Evolutionary conservation across 1,140 invertebrate genomes (phyloP), one percentile per base, ranked within the genome.

Genomic region (Dufourea novaeangliae): DNA sequence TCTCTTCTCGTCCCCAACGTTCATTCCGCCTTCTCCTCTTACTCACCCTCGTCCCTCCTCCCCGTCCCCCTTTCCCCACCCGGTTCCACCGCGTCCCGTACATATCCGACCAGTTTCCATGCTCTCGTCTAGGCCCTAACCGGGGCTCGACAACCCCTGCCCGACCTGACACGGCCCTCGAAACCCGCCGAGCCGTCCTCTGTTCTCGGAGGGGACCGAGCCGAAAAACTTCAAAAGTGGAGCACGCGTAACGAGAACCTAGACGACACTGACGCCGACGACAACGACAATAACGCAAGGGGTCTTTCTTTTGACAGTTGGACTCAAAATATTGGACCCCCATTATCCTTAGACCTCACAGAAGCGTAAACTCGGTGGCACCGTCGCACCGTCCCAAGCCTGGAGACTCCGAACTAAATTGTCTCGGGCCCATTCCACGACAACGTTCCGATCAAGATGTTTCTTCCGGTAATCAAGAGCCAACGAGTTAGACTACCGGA

Each of bases 81-180:
- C 34, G 66, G n/a, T 27, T 62, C 20, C 41, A 2, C 68, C 20
- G 39, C 46, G 57, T 37, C 41, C 41, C 73, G 66, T 56, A 50
- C 71, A 72, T 62, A 80, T 78, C 83, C 76, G 82, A 85, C 83
- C 83, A 85, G 83, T 85, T 85, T 85, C 74, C 74, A 54, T 85
- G 78, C 82, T 63, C 57, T 84, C 82, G 46, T 70, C 82, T 85
- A 85, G 82, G 62, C 62, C 82, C 66, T 57, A 70, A 44, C 56
- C 52, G 56, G 46, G 27, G 25, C 52, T 62, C 56, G 52, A 20
- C 71, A 69, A 80, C 70, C 71, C 77, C 27, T 22, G 27, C 27
- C 8, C 25, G 20, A 22, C 22, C 12, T 25, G 20, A 7, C 17
- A 22, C 69, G 32, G 73, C 22, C 61, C 46, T 17, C 75, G 34